A percentile compares a stretch with the other conserved stretches of the same genome.
phyloP scores from a whole-genome alignment of 2,113 vertebrate genomes.

The Xyrauchen texanus region DNA sequence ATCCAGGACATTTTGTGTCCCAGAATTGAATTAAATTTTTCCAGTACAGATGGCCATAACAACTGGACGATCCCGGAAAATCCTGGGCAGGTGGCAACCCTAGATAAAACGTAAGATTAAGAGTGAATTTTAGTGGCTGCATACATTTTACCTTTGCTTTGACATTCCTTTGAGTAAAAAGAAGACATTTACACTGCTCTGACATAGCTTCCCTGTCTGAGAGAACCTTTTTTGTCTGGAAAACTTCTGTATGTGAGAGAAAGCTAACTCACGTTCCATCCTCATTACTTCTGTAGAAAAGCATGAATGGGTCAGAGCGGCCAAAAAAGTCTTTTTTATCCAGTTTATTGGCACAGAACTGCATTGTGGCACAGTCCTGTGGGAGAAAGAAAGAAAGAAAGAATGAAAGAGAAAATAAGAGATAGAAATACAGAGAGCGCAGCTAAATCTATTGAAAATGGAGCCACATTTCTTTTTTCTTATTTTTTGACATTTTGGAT shows the following conservation, averaged over 20 bases:
- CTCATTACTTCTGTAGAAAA: slow-evolving; percentile 91
- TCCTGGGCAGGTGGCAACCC: no score
- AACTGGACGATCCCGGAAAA: no score
- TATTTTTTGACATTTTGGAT: slow-evolving; percentile 6
- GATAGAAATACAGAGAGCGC: slow-evolving; percentile 23
- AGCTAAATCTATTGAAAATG: not conserved
- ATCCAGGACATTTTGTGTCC: no score
- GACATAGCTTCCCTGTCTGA: no score
- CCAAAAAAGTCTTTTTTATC: slow-evolving; percentile 95
- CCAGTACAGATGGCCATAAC: no score
- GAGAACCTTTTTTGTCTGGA: no score
- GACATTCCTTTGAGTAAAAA: no score
- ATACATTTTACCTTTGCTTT: no score
- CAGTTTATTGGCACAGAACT: slow-evolving; percentile 91
- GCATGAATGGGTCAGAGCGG: slow-evolving; percentile 91
- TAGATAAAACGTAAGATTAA: no score
- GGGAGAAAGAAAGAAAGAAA: not conserved
- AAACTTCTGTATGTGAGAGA: not conserved
- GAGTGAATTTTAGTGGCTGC: no score
- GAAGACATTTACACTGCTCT: no score
- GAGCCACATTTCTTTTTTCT: slow-evolving; percentile 26
- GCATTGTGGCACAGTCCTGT: slow-evolving; percentile 88
- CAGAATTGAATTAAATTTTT: no score
- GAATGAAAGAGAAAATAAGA: slow-evolving; percentile 40
- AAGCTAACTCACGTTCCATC: slow-evolving; percentile 85